phyloP scores from a whole-genome alignment of 2,797 vertebrate genomes.

The Mycteria americana region DNA sequence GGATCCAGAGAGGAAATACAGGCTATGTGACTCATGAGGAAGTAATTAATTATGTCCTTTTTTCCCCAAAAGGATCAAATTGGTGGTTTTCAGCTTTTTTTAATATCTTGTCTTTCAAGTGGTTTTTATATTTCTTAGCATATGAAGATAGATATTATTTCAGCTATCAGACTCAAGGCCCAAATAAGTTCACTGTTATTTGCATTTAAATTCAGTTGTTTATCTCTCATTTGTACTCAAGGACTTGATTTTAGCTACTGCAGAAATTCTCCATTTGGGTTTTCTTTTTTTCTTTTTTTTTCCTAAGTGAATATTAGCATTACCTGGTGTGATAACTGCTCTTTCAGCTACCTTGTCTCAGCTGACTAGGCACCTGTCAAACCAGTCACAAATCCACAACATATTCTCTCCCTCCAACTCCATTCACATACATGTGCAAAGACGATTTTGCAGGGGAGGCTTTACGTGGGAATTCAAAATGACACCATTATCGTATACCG shows the following conservation, averaged over 20 bases:
- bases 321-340: background rate
- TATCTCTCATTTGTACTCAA: background rate
- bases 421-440: background rate
- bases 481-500: background rate
- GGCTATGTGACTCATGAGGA: background rate
- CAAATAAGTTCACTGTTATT: background rate
- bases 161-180: background rate
- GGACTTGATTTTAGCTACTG: background rate
- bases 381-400: background rate
- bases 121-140: background rate
- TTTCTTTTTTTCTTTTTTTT: background rate
- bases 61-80: rapidly evolving
- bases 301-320: background rate
- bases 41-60: background rate
- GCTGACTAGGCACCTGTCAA: background rate
- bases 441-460: background rate
- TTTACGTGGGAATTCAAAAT: background rate
- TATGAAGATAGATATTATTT: background rate
- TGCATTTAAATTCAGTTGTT: background rate
- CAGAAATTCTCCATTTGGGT: background rate
- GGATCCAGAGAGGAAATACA: background rate
- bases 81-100: background rate
- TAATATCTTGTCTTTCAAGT: background rate
- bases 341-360: background rate
- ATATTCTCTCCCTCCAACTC: background rate